Base-by-base conservation (phyloP, 2,113 vertebrate genomes). In the Numida meleagris region DNA sequence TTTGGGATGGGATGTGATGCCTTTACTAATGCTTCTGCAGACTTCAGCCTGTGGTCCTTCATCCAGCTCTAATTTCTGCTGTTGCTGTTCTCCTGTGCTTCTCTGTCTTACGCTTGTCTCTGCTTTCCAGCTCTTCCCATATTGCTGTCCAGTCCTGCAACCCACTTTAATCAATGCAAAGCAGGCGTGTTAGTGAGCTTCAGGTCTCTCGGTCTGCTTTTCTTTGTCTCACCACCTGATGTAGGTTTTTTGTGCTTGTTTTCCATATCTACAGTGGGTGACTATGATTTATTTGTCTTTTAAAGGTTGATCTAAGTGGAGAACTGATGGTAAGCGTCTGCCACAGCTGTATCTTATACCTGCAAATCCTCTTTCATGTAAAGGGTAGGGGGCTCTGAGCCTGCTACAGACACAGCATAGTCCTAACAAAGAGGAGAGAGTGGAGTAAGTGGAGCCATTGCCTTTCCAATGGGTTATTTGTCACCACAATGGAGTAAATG, bases 71-170 rank as follows among this genome's bases (percentile, higher is more conserved):
- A 12, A 3, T 7, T 82, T 77, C 48, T 43, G 76, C 15, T 33
- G n/a, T 14, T 36, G 17, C 33, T 19, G 13, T 4, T 87, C 58
- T 67, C 15, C 27, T 34, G 3, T 20, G 15, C 55, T 65, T 46
- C 27, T 62, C 10, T 45, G 16, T 71, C 13, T 83, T 0, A 0
- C 9, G 4, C 11, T 4, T 11, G 1, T 36, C 46, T 46, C 48
- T 55, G 67, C 33, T 86, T 75, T 79, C 53, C 77, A 78, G 0
- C 3, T 3, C 13, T 90, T 79, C 43, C 40, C 3, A 0, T 12
- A 38, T 72, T n/a, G 4, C 46, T 83, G 8, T 4, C 63, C 50
- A 65, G 21, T 24, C 59, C 73, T 55, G 23, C 9, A n/a, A 23
- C 40, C 14, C 6, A 2, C 10, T 90, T 86, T 75, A 51, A 46